These are phyloP conservation scores for Drosophila repleta DNA, from an alignment of 1,140 invertebrate genomes.

Conservation along the genomic window DNA sequence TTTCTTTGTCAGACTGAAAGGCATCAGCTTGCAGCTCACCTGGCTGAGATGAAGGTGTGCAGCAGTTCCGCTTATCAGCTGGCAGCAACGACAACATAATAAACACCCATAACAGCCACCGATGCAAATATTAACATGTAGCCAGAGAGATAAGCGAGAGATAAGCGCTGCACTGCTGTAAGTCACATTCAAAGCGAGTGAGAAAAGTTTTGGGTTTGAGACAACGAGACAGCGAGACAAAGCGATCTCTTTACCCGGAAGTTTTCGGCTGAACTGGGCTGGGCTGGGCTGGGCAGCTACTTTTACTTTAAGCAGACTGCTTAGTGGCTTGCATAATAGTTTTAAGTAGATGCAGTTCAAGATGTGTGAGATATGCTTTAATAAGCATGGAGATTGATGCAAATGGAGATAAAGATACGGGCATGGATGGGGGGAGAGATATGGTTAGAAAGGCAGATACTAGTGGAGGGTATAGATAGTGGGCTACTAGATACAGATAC, in stretches of 20 bases:
- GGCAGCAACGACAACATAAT: slow-evolving; percentile 21
- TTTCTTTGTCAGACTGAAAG: slow-evolving; percentile 8
- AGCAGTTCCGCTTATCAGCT: background rate
- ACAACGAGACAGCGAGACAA: slow-evolving; percentile 15
- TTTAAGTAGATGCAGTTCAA: background rate
- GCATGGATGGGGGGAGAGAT: too few species aligned
- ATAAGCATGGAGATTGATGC: background rate
- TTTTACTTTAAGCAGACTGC: slow-evolving; percentile 58
- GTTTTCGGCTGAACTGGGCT: slow-evolving; percentile 37
- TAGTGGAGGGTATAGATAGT: slow-evolving; percentile 4
- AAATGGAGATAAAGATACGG: background rate
- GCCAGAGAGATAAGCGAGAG: slow-evolving; percentile 47
- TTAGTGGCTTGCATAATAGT: slow-evolving; percentile 37
- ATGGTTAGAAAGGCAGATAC: background rate
- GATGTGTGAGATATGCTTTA: slow-evolving; percentile 11
- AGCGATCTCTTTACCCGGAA: slow-evolving; percentile 53
- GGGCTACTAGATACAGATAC: too few species aligned
- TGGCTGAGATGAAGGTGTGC: background rate
- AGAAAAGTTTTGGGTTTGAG: slow-evolving; percentile 30
- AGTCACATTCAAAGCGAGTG: slow-evolving; percentile 7
- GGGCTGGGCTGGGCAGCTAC: slow-evolving; percentile 41
- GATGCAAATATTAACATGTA: slow-evolving; percentile 69
- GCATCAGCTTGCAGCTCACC: background rate
- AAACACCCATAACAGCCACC: slow-evolving; percentile 33
- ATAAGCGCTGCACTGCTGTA: slow-evolving; percentile 27